Conservation (phyloP, 2,797 vertebrate genomes). For the Aldrovandia affinis region DNA sequence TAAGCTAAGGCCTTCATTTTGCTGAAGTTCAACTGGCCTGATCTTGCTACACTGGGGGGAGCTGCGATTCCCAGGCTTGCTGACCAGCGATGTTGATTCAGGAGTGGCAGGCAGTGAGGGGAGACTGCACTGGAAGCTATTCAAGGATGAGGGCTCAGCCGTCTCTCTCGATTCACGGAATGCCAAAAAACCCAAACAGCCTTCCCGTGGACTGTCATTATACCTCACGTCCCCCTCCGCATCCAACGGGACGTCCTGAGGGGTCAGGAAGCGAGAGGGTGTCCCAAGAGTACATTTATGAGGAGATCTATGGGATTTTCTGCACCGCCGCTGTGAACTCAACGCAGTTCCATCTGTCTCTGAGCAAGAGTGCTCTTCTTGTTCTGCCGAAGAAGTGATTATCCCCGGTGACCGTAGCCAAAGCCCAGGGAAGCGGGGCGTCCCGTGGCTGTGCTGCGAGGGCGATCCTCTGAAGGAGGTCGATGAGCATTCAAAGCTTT, state of each 20-base stretch:
- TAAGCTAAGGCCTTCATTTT: slow-evolving; percentile 6
- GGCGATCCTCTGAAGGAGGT: slow-evolving; percentile 34
- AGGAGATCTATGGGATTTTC: slow-evolving; percentile 7
- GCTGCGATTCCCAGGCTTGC: slow-evolving; percentile 23
- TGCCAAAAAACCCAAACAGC: background rate
- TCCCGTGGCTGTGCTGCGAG: slow-evolving; percentile 26
- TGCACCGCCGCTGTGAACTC: slow-evolving; percentile 21
- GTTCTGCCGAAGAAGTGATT: slow-evolving; percentile 68
- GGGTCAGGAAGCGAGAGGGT: background rate
- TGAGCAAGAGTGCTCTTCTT: slow-evolving; percentile 52
- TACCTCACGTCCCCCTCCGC: background rate
- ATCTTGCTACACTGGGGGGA: slow-evolving; percentile 8
- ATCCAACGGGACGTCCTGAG: slow-evolving; percentile 18
- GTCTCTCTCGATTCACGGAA: background rate
- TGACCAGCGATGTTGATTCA: background rate
- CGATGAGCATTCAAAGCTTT: slow-evolving; percentile 48
- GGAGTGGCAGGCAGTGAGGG: slow-evolving; percentile 26
- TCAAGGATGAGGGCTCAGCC: background rate
- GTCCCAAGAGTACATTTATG: background rate
- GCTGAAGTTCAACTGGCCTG: slow-evolving; percentile 1
- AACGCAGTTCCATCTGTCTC: slow-evolving; percentile 37
- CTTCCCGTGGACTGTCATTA: slow-evolving; percentile 9
- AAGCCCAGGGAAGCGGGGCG: slow-evolving; percentile 23
- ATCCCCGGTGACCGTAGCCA: slow-evolving; percentile 67
- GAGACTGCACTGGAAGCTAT: slow-evolving; percentile 20